Conservation (phyloP, 1,140 invertebrate genomes). For the Trichomalopsis sarcophagae region DNA sequence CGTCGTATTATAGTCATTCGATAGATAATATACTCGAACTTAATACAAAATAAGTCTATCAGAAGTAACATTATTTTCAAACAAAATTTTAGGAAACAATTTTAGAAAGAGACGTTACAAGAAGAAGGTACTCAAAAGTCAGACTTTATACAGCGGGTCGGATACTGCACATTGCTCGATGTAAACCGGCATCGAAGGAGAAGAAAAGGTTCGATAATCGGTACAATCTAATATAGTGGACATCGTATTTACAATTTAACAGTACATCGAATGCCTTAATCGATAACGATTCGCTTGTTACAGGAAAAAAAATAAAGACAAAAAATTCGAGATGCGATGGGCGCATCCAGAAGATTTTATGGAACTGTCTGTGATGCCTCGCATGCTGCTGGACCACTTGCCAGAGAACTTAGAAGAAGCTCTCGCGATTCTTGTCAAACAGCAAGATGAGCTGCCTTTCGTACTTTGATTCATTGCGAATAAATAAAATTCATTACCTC, state of each 20-base stretch:
- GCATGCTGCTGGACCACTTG: slow-evolving; percentile 85
- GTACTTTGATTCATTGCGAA: slow-evolving; percentile 59
- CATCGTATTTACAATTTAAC: slow-evolving; percentile 17
- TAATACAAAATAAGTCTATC: not conserved
- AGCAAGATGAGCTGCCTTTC: slow-evolving; percentile 67
- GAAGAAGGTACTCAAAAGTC: slow-evolving; percentile 81
- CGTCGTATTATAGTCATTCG: no score
- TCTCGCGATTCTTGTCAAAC: slow-evolving; percentile 77
- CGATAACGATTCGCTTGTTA: slow-evolving; percentile 40
- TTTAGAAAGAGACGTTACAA: slow-evolving; percentile 80
- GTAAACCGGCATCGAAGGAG: slow-evolving; percentile 70
- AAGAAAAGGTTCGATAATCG: slow-evolving; percentile 59
- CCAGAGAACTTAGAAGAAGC: slow-evolving; percentile 83
- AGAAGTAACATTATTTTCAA: not conserved
- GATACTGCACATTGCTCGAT: slow-evolving; percentile 82
- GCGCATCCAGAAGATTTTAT: slow-evolving; percentile 84
- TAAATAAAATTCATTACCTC: not conserved
- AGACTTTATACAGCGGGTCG: slow-evolving; percentile 82
- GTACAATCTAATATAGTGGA: not conserved
- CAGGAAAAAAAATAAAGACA: slow-evolving; percentile 65
- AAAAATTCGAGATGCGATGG: slow-evolving; percentile 84
- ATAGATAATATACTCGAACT: no score
- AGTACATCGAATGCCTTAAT: not conserved
- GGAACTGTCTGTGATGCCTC: slow-evolving; percentile 84
- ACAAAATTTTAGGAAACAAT: slow-evolving; percentile 76